phyloP scores from a whole-genome alignment of 2,888 invertebrate genomes.

The Osmoderma eremita region DNA sequence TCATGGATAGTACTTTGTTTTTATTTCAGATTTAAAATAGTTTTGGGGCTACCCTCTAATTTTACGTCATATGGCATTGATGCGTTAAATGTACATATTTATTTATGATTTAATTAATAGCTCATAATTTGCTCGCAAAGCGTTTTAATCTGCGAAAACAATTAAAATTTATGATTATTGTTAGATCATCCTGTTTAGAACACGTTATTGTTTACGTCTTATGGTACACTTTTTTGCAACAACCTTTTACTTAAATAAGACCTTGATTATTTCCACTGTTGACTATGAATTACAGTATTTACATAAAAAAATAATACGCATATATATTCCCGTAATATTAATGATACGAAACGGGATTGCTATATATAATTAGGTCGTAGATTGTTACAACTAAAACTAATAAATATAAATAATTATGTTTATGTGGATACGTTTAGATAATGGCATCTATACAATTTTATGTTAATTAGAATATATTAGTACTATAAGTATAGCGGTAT shows the following conservation, averaged over 20 bases:
- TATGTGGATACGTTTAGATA: constrained; percentile 14
- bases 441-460: constrained; percentile 15
- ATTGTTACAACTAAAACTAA: constrained; percentile 21
- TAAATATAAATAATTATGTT: constrained; percentile 18
- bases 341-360: constrained; percentile 18
- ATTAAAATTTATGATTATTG: constrained; percentile 8
- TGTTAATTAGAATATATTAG: constrained; percentile 26
- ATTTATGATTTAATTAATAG: no score
- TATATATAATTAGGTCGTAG: constrained; percentile 28
- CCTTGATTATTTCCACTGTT: constrained; percentile 26
- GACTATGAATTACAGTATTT: constrained; percentile 17
- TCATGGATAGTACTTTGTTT: neutral
- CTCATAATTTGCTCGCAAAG: no score
- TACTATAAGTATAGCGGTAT: neutral
- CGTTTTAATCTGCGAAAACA: neutral
- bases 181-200: constrained; percentile 16
- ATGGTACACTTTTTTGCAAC: constrained; percentile 15
- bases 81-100: no score
- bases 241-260: constrained; percentile 26
- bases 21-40: no score
- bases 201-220: constrained; percentile 12
- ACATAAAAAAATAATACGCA: constrained; percentile 18
- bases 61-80: no score
- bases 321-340: constrained; percentile 12
- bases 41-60: no score